Evolutionary conservation across 1,140 invertebrate genomes (phyloP).

Genomic region (Cepaea nemoralis): DNA sequence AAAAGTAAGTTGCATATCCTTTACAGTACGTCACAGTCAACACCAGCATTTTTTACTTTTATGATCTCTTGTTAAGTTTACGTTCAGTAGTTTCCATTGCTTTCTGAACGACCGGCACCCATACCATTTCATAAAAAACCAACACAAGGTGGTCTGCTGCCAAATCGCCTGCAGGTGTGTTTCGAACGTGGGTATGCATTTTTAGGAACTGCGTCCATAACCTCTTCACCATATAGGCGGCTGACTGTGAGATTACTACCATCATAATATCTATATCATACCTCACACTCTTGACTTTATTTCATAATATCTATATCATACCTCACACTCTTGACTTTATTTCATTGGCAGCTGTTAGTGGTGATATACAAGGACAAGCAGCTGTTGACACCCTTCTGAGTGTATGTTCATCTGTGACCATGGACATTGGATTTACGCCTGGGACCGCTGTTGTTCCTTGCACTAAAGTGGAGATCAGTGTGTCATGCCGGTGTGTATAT

Average conservation of each 20-base stretch:
- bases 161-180: no score
- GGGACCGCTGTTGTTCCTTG: constrained; percentile 56
- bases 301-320: neutral
- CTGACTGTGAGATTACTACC: neutral
- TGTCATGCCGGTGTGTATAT: constrained; percentile 65
- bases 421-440: constrained; percentile 38
- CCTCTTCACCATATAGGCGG: neutral
- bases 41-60: no score
- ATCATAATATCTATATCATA: neutral
- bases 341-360: neutral
- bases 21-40: no score
- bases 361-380: neutral
- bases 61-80: no score
- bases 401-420: neutral
- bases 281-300: neutral
- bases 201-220: neutral
- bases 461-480: constrained; percentile 63
- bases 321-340: neutral
- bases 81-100: no score
- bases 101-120: no score
- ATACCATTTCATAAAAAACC: no score
- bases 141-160: no score
- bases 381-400: neutral
- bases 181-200: neutral
- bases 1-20: no score